Conservation (phyloP, 2,888 invertebrate genomes). For the Pseudeuparius sepicola region DNA sequence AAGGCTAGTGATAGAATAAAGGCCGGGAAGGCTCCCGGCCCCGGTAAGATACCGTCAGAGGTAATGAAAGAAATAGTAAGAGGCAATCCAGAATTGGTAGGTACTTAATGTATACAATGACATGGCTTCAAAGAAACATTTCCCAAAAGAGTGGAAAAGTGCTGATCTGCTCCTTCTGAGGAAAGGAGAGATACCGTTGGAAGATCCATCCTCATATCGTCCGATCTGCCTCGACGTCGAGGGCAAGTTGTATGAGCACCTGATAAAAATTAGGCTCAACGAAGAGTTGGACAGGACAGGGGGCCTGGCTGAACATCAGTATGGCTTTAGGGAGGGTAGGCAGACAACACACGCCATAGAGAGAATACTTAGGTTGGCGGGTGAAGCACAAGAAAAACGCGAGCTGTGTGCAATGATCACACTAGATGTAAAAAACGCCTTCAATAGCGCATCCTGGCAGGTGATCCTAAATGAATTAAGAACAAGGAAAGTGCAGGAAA, state of each 20-base stretch:
- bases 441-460: conserved; percentile 11
- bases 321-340: too few relatives aligned
- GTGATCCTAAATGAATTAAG: conserved; percentile 10
- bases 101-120: neutral
- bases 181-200: conserved; percentile 1
- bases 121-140: neutral
- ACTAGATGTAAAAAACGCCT: too few relatives aligned
- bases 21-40: conserved; percentile 10
- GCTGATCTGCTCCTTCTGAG: conserved; percentile 5
- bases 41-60: conserved; percentile 13
- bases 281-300: too few relatives aligned
- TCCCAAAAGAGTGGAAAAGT: conserved; percentile 7
- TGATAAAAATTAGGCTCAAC: too few relatives aligned
- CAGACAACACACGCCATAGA: too few relatives aligned
- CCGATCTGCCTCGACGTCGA: too few relatives aligned
- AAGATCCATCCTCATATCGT: too few relatives aligned
- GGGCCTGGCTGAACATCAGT: too few relatives aligned
- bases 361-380: too few relatives aligned
- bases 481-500: conserved; percentile 12
- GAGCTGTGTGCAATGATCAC: conserved; percentile 6
- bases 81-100: conserved; percentile 2
- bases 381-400: conserved; percentile 1
- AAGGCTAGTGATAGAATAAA: conserved; percentile 5
- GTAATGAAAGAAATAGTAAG: conserved; percentile 8
- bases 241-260: too few relatives aligned